Evolutionary conservation across 2,797 vertebrate species (phyloP).

Genomic region (Acropternis orthonyx): DNA sequence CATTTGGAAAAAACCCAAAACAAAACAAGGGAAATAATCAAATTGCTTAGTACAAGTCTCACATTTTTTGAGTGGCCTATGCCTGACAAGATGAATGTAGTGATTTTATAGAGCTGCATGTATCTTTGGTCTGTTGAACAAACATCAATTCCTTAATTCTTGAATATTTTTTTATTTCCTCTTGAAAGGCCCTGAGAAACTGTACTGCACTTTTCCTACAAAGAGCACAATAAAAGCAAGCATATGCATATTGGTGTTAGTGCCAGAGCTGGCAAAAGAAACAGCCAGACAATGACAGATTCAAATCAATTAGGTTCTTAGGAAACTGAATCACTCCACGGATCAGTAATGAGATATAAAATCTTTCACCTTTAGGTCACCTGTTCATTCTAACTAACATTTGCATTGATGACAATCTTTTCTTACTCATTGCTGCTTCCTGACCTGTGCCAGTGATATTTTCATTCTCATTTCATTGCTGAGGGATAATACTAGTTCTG

Average conservation of each 20-base stretch:
- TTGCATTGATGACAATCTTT: conserved; percentile 1
- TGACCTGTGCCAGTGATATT: neutral
- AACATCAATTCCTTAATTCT: neutral
- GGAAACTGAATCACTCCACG: neutral
- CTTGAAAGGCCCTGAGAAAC: neutral
- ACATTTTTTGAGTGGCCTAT: neutral
- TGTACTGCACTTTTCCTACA: neutral
- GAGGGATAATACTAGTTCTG: neutral
- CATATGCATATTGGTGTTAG: neutral
- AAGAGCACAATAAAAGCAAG: neutral
- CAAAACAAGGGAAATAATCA: neutral
- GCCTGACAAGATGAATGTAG: neutral
- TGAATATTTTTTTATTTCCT: neutral
- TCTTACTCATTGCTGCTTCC: neutral
- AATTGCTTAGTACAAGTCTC: neutral
- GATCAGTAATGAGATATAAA: conserved; percentile 19
- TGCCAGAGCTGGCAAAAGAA: neutral
- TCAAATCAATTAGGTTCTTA: neutral
- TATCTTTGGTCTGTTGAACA: neutral
- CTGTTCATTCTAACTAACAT: conserved; percentile 7
- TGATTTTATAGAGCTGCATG: neutral
- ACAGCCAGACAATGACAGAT: neutral
- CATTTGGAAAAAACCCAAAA: neutral
- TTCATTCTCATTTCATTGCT: neutral
- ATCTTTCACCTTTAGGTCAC: conserved; percentile 36